phyloP scores from a whole-genome alignment of 2,888 invertebrate species.

The Nemotelus pantherinus region DNA sequence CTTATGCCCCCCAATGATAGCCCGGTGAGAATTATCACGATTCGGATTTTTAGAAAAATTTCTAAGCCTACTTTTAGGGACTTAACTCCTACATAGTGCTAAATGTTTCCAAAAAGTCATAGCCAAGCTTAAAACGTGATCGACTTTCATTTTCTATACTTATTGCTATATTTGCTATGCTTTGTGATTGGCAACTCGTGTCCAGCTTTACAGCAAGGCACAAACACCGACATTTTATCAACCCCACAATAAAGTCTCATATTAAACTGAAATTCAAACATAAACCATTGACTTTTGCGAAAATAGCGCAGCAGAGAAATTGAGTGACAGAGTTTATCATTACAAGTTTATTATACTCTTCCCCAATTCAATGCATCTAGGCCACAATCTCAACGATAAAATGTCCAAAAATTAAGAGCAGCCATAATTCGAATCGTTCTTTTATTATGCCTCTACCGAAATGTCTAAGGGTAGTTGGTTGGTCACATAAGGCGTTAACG shows the following conservation, averaged over 20 bases:
- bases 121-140: too few species aligned
- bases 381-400: not conserved
- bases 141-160: too few species aligned
- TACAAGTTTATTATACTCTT: conserved; percentile 25
- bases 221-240: too few species aligned
- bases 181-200: too few species aligned
- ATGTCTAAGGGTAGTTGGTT: not conserved
- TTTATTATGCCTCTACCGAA: conserved; percentile 17
- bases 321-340: conserved; percentile 11
- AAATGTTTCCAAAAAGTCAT: too few species aligned
- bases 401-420: conserved; percentile 2
- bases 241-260: not conserved
- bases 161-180: too few species aligned
- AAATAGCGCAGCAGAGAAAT: not conserved
- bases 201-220: too few species aligned
- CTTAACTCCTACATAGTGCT: too few species aligned
- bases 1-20: too few species aligned
- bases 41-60: too few species aligned
- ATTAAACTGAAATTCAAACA: conserved; percentile 25
- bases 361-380: conserved; percentile 2
- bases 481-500: conserved; percentile 10
- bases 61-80: too few species aligned
- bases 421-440: conserved; percentile 17
- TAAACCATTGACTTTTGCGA: conserved; percentile 28
- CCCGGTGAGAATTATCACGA: too few species aligned